These are phyloP conservation scores for Charina bottae DNA, from an alignment of 2,113 vertebrate species.

Conservation along the genomic window DNA sequence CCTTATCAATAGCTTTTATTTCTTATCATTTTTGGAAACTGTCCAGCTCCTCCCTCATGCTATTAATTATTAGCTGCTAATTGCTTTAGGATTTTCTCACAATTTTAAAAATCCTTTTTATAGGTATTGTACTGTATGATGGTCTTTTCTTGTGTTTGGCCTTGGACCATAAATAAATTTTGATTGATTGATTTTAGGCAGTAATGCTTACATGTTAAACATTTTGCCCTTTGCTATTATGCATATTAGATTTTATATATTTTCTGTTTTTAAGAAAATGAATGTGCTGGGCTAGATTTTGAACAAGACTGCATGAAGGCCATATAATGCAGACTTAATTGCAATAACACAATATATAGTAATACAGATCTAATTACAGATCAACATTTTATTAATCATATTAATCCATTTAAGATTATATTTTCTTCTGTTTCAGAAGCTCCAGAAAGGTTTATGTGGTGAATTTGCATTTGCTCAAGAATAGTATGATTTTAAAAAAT, in stretches of 20 bases:
- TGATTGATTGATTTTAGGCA: too few species aligned
- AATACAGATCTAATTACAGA: background rate
- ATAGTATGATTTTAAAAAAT: background rate
- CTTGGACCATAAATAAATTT: too few species aligned
- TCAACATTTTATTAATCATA: background rate
- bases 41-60: too few species aligned
- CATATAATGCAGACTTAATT: fast-evolving
- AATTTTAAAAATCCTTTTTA: too few species aligned
- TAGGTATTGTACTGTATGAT: too few species aligned
- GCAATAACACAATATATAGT: background rate
- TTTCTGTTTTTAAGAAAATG: background rate
- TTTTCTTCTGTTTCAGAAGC: background rate
- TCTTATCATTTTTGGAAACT: too few species aligned
- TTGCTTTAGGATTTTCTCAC: too few species aligned
- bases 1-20: too few species aligned
- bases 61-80: too few species aligned
- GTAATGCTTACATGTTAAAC: background rate
- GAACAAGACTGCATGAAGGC: background rate
- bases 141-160: too few species aligned
- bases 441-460: background rate
- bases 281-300: background rate
- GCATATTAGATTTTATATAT: too few species aligned
- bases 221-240: background rate
- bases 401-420: background rate
- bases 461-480: fast-evolving